These are phyloP conservation scores for Percina caprodes DNA, from an alignment of 2,113 vertebrate genomes.

Conservation along the genomic window DNA sequence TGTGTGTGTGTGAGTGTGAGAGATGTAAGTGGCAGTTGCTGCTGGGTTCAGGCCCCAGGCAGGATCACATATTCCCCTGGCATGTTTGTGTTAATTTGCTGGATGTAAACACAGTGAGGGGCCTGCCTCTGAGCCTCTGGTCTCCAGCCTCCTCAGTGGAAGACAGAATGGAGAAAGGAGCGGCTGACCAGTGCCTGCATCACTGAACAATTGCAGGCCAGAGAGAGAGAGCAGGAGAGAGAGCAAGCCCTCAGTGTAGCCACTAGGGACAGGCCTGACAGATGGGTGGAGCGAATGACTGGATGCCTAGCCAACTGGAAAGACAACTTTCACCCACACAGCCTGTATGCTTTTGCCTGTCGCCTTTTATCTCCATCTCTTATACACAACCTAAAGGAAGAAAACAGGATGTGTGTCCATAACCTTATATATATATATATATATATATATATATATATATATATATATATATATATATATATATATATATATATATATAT, in stretches of 20 bases:
- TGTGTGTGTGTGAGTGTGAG: too few relatives aligned
- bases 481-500: too few relatives aligned
- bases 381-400: slow-evolving; percentile 35
- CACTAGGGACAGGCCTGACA: slow-evolving; percentile 68
- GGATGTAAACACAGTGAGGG: slow-evolving; percentile 72
- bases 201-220: slow-evolving; percentile 70
- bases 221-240: slow-evolving; percentile 54
- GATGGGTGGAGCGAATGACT: slow-evolving; percentile 70
- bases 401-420: slow-evolving; percentile 21
- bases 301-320: slow-evolving; percentile 70
- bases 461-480: too few relatives aligned
- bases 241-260: slow-evolving; percentile 52
- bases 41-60: slow-evolving; percentile 58
- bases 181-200: slow-evolving; percentile 69
- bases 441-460: neutral
- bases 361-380: slow-evolving; percentile 53
- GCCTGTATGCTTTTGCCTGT: slow-evolving; percentile 49
- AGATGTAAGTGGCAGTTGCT: slow-evolving; percentile 51
- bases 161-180: slow-evolving; percentile 53
- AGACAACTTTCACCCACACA: slow-evolving; percentile 64
- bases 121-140: slow-evolving; percentile 52
- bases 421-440: neutral
- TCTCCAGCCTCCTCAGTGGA: slow-evolving; percentile 58
- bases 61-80: slow-evolving; percentile 56
- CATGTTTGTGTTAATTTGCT: slow-evolving; percentile 75